Evolutionary conservation across 2,888 invertebrate species (phyloP), one percentile per base, ranked within the genome.

Genomic region (Anorthoa munda): DNA sequence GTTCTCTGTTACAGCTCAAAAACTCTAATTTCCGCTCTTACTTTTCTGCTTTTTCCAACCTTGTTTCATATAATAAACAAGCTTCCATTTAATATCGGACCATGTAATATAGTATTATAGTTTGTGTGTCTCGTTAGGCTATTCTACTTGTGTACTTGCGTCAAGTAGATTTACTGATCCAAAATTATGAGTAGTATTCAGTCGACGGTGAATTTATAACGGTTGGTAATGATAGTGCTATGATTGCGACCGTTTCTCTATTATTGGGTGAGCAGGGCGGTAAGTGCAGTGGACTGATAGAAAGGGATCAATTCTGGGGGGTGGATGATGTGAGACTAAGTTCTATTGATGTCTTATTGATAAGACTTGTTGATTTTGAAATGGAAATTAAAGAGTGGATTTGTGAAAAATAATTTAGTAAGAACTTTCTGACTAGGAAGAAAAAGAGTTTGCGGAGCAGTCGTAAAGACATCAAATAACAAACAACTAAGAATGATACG

Each of bases 201-300:
- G 83, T 84, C 72, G 72, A 84, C 81, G 76, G 68, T 85, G 75
- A 81, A 85, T 82, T 82, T 76, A 71, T 86, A 86, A 86, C 84
- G 84, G 83, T 23, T 51, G 58, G 66, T 84, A 86, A 86, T 86
- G 69, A 83, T 68, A 86, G 66, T 82, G 70, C 66, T 70, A 72
- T 56, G 56, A 83, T 68, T 79, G 67, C 56, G 77, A 83, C 67
- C 67, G 69, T 82, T 83, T 82, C 82, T 76, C 70, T 77, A 76
- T 76, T 83, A 82, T 60, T 70, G 72, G 72, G 72, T 75, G 79
- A 72, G 67, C 83, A 82, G 71, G 68, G 26, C 67, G 51, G 75
- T 79, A 81, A 81, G 55, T 82, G 72, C 67, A 75, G 60, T 72
- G 72, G 76, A 72, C 55, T 75, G 70, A 59, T 67, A 55, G 81